Conservation (phyloP, 2,113 vertebrate genomes). For the Urocynchramus pylzowi region DNA sequence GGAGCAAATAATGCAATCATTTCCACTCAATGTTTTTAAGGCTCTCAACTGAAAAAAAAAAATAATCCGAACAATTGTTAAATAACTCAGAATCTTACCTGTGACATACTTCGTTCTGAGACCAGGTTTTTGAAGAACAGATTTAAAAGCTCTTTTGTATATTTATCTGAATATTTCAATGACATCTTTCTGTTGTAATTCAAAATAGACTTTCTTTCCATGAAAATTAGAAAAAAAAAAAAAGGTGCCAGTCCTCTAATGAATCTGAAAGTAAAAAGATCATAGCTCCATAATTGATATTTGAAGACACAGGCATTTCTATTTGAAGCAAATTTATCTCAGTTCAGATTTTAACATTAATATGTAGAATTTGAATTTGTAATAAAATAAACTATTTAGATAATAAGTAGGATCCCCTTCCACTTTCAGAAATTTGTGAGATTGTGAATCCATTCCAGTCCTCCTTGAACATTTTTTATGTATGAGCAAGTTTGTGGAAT, state of each 20-base stretch:
- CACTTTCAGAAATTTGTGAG: neutral
- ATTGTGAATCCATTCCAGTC: neutral
- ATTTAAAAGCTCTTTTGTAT: neutral
- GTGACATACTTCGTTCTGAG: neutral
- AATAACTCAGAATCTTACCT: neutral
- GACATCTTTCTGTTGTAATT: neutral
- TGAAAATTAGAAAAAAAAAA: neutral
- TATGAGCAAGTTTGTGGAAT: neutral
- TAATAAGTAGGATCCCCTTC: neutral
- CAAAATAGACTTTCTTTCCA: neutral
- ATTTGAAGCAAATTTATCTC: neutral
- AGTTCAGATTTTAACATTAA: neutral
- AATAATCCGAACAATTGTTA: neutral
- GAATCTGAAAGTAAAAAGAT: neutral
- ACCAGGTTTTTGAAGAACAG: neutral
- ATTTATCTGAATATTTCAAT: neutral
- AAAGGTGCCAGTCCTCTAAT: neutral
- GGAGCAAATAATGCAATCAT: neutral
- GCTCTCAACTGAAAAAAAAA: neutral
- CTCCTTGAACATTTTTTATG: rapidly evolving
- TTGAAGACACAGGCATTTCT: neutral
- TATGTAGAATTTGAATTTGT: neutral
- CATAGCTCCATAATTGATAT: neutral
- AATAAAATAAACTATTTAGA: neutral
- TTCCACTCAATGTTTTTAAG: neutral